phyloP scores from a whole-genome alignment of 23 tunicate genomes.

The Phallusia fumigata region DNA sequence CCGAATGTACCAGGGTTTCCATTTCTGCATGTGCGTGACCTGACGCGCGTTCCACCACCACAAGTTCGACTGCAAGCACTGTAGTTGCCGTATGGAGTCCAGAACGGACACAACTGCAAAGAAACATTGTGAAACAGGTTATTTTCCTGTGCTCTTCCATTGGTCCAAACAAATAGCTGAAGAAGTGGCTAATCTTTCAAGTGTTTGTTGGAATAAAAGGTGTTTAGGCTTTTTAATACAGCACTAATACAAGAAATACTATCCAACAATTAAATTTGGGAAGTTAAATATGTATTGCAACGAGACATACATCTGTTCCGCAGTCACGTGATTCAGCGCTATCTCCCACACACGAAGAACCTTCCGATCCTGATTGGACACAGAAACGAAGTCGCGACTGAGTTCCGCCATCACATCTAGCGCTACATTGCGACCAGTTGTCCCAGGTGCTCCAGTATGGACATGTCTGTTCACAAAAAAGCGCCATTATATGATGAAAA shows the following conservation, averaged over 20 bases:
- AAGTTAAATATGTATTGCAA: neutral
- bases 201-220: too few relatives aligned
- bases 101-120: constrained; percentile 70
- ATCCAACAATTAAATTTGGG: neutral
- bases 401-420: constrained; percentile 56
- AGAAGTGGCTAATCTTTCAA: too few relatives aligned
- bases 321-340: constrained; percentile 11
- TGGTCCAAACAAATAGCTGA: too few relatives aligned
- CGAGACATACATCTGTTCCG: constrained; percentile 17
- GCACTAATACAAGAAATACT: too few relatives aligned
- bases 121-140: neutral
- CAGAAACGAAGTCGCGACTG: constrained; percentile 43
- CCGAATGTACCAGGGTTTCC: constrained; percentile 60
- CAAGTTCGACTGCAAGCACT: constrained; percentile 60
- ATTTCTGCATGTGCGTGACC: constrained; percentile 47
- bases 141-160: too few relatives aligned
- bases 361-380: constrained; percentile 41
- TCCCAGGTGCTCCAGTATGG: constrained; percentile 65
- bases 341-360: constrained; percentile 51
- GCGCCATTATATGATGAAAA: too few relatives aligned
- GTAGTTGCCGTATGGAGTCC: constrained; percentile 53
- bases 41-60: constrained; percentile 54
- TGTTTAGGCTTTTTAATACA: too few relatives aligned
- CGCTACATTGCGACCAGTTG: constrained; percentile 50
- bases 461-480: constrained; percentile 23